Evolutionary conservation across 2,113 vertebrate genomes (phyloP).

Genomic region (Pituophis catenifer): DNA sequence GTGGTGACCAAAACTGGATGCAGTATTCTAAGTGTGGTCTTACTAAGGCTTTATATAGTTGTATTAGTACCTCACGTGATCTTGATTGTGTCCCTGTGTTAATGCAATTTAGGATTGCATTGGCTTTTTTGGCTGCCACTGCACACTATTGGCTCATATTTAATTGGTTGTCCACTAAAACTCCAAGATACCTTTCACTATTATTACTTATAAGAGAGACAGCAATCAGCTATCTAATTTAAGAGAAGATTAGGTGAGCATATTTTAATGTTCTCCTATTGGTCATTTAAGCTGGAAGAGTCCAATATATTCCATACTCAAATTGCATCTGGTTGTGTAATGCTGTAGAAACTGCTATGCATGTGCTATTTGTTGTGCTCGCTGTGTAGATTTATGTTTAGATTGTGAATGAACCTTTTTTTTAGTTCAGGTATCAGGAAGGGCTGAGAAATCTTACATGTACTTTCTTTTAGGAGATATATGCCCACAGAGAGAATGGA

Average conservation of each 20-base stretch:
- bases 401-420: neutral
- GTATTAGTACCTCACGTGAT: too few relatives aligned
- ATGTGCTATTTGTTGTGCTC: neutral
- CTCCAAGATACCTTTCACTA: too few relatives aligned
- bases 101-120: too few relatives aligned
- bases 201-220: neutral
- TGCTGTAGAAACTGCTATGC: neutral
- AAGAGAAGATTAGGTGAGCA: neutral
- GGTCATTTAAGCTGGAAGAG: neutral
- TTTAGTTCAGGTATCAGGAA: neutral
- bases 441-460: neutral
- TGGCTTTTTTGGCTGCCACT: too few relatives aligned
- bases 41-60: too few relatives aligned
- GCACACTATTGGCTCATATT: too few relatives aligned
- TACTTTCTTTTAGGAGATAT: neutral
- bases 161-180: too few relatives aligned
- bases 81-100: too few relatives aligned
- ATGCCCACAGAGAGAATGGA: neutral
- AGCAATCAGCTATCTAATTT: neutral
- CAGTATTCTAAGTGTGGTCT: too few relatives aligned
- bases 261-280: neutral
- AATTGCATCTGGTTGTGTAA: neutral
- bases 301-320: neutral
- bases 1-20: too few relatives aligned
- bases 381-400: neutral